Conservation (phyloP, 2,888 invertebrate species). For the Dynastes hyllus region DNA sequence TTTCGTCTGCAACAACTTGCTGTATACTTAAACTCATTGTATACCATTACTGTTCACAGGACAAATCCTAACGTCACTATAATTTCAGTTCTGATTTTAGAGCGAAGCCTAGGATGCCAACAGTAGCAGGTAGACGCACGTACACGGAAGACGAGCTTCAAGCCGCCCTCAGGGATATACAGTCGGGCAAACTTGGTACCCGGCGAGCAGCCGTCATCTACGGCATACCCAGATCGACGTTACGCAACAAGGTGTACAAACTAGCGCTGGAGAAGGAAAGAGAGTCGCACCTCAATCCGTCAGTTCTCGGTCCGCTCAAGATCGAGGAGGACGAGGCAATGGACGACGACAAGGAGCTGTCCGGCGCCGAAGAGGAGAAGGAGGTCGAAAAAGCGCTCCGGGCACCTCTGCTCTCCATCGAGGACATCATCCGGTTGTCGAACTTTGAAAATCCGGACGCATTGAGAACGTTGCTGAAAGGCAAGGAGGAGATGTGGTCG, state of each 20-base stretch:
- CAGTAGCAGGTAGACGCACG: conserved; percentile 81
- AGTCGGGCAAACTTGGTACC: conserved; percentile 93
- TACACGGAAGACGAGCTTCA: conserved; percentile 98
- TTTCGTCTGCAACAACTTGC: too few species aligned
- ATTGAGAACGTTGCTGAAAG: conserved; percentile 73
- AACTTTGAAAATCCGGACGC: conserved; percentile 73
- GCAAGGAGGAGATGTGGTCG: conserved; percentile 70
- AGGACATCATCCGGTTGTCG: conserved; percentile 76
- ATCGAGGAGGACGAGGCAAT: conserved; percentile 73
- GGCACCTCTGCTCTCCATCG: conserved; percentile 75
- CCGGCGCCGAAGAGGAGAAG: conserved; percentile 76
- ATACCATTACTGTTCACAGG: background rate
- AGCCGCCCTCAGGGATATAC: conserved; percentile 94
- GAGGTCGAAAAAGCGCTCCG: conserved; percentile 76
- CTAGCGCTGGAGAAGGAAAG: conserved; percentile 82
- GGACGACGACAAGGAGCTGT: conserved; percentile 76
- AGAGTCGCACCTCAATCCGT: conserved; percentile 75
- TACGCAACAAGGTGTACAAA: conserved; percentile 96
- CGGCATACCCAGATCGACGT: conserved; percentile 96
- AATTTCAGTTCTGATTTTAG: conserved; percentile 75
- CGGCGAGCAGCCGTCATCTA: conserved; percentile 95
- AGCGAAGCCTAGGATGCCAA: conserved; percentile 80
- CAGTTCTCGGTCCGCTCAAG: conserved; percentile 62
- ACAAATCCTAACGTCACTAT: conserved; percentile 45
- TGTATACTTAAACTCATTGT: too few species aligned